phyloP scores from a whole-genome alignment of 1,140 invertebrate genomes.

The Drosophila tani region DNA sequence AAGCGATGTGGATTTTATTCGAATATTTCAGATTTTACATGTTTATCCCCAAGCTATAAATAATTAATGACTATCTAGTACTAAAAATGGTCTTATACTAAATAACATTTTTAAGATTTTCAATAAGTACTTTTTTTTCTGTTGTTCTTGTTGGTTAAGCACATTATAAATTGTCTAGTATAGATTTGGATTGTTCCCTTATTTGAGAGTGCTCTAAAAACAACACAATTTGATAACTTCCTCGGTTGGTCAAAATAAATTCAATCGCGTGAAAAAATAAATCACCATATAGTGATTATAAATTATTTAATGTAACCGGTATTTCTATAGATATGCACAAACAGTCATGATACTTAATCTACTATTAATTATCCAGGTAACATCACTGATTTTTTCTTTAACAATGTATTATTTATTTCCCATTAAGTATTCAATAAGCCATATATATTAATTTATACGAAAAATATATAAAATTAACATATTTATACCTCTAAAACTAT shows the following conservation, averaged over 20 bases:
- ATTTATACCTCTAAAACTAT: not conserved
- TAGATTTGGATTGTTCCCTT: no score
- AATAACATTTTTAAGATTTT: no score
- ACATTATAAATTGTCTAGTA: no score
- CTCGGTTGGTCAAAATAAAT: not conserved
- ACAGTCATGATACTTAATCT: not conserved
- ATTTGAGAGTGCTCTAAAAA: not conserved
- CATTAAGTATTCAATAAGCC: not conserved
- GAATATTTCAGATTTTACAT: no score
- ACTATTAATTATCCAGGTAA: not conserved
- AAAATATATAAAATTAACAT: not conserved
- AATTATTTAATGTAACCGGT: not conserved
- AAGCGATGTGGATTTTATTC: no score
- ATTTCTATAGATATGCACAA: not conserved
- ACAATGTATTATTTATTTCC: constrained; percentile 4
- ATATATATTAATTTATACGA: constrained; percentile 1
- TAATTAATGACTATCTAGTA: no score
- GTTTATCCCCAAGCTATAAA: no score
- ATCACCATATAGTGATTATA: not conserved
- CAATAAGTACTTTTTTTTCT: no score
- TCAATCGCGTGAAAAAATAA: not conserved
- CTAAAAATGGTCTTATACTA: no score
- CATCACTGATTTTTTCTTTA: not conserved
- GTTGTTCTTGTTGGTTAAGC: no score
- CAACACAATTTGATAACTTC: not conserved